Conservation (phyloP, 2,888 invertebrate species). For the Gandaritis pyraliata region DNA sequence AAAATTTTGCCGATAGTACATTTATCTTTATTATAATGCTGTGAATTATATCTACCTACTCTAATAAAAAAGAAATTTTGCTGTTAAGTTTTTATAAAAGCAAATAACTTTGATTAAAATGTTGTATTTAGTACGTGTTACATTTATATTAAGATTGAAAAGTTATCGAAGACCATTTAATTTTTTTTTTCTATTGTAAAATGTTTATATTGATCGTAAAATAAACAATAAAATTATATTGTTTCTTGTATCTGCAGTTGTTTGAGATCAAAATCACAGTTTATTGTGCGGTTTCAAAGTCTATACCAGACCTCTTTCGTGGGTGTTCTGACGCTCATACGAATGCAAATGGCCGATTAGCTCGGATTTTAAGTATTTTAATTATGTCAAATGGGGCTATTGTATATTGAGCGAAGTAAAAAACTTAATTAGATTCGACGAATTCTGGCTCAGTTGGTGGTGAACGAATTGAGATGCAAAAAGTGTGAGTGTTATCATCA, state of each 20-base stretch:
- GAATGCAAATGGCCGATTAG: slow-evolving; percentile 49
- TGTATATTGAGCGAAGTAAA: slow-evolving; percentile 27
- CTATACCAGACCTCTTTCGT: slow-evolving; percentile 28
- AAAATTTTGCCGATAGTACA: too few relatives aligned
- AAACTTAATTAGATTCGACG: neutral
- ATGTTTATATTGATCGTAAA: slow-evolving; percentile 14
- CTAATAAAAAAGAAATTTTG: too few relatives aligned
- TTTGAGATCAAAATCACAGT: slow-evolving; percentile 14
- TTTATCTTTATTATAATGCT: too few relatives aligned
- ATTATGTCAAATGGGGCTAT: slow-evolving; percentile 47
- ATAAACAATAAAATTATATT: slow-evolving; percentile 10
- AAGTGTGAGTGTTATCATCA: too few relatives aligned
- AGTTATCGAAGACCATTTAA: neutral
- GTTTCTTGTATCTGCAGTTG: slow-evolving; percentile 9
- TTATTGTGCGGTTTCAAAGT: slow-evolving; percentile 2
- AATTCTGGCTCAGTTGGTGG: neutral
- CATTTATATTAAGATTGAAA: neutral
- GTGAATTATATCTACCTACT: too few relatives aligned
- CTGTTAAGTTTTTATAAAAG: too few relatives aligned
- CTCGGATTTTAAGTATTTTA: slow-evolving; percentile 49
- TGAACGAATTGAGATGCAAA: too few relatives aligned
- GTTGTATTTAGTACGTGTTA: too few relatives aligned
- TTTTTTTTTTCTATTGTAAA: slow-evolving; percentile 6
- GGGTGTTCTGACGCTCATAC: slow-evolving; percentile 47
- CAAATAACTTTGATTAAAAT: too few relatives aligned